phyloP scores from a whole-genome alignment of 2,113 vertebrate species.

The Burhinus bistriatus region DNA sequence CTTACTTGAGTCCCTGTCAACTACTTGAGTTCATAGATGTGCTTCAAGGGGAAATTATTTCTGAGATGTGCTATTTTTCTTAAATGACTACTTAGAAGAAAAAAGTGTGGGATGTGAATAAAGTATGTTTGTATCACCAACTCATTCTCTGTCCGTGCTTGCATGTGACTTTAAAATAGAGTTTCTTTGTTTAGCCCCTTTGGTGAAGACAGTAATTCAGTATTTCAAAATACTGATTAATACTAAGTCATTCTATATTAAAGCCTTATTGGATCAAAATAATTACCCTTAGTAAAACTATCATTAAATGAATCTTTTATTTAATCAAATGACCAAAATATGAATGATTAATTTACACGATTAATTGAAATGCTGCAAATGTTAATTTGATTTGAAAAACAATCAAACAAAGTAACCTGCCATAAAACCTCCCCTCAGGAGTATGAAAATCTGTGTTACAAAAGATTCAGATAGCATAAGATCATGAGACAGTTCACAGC shows the following conservation, averaged over 20 bases:
- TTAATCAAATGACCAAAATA: not conserved
- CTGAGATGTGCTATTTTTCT: not conserved
- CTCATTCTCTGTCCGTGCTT: not conserved
- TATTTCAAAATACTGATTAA: not conserved
- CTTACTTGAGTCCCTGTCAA: not conserved
- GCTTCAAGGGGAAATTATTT: not conserved
- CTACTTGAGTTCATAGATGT: not conserved
- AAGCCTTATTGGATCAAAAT: not conserved
- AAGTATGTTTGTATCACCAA: not conserved
- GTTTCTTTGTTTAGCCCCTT: not conserved
- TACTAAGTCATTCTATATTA: not conserved
- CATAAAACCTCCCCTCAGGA: not conserved
- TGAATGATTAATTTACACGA: not conserved
- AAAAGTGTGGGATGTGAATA: not conserved
- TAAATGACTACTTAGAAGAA: not conserved
- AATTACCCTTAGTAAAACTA: not conserved
- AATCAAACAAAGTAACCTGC: not conserved
- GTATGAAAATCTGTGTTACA: not conserved
- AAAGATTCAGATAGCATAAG: not conserved
- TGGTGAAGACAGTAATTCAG: not conserved
- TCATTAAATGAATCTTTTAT: not conserved
- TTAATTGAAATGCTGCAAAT: not conserved
- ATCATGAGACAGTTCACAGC: not conserved
- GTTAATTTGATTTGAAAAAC: not conserved
- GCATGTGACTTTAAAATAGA: not conserved